Conservation (phyloP, 2,113 vertebrate genomes). For the Anarhynchus alexandrinus region DNA sequence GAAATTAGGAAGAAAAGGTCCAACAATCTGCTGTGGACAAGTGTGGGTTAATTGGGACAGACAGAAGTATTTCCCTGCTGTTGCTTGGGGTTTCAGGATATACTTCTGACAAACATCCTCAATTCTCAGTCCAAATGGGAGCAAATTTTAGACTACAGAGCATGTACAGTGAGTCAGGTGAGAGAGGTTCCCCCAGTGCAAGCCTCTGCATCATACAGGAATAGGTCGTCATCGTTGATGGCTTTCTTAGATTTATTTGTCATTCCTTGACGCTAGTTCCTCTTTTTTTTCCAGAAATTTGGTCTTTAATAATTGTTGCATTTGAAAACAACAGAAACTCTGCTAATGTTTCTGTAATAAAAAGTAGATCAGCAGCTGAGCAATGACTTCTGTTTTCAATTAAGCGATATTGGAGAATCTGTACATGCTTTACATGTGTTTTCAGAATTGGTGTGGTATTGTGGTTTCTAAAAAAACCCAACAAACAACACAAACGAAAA, state of each 20-base stretch:
- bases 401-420: neutral
- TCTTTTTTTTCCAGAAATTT: neutral
- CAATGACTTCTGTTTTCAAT: neutral
- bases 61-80: neutral
- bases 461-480: neutral
- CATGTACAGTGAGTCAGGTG: neutral
- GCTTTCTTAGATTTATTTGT: neutral
- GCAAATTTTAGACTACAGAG: neutral
- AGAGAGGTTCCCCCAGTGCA: neutral
- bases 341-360: neutral
- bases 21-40: neutral
- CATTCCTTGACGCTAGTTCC: neutral
- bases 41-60: neutral
- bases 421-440: neutral
- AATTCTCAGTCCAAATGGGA: neutral
- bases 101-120: neutral
- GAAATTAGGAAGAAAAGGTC: neutral
- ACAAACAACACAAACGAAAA: neutral
- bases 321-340: neutral
- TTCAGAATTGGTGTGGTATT: neutral
- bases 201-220: fast-evolving
- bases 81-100: neutral
- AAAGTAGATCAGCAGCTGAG: neutral
- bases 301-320: neutral
- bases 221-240: fast-evolving